phyloP scores from a whole-genome alignment of 2,113 vertebrate genomes.

The Ammodramus savannarum region DNA sequence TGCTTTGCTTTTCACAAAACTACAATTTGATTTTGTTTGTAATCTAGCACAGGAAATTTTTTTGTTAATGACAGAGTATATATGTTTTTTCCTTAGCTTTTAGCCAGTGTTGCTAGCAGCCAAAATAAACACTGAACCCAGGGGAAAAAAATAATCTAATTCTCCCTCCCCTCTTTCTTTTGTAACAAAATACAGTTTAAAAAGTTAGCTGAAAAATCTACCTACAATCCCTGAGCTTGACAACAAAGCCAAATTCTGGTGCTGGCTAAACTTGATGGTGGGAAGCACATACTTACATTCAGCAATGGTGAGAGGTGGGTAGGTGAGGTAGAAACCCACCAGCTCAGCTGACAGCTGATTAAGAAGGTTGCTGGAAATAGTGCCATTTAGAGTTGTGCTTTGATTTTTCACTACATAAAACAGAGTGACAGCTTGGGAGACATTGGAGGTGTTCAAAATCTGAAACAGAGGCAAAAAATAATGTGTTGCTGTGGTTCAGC shows the following conservation, averaged over 20 bases:
- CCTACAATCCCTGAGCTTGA: not conserved
- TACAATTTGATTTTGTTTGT: not conserved
- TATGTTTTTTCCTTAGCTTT: not conserved
- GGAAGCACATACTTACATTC: constrained; percentile 84
- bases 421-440: constrained; percentile 87
- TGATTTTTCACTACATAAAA: constrained; percentile 90
- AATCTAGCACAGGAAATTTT: not conserved
- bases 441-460: constrained; percentile 87
- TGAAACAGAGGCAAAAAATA: constrained; percentile 65
- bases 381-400: constrained; percentile 87
- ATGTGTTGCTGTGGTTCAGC: not conserved
- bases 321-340: constrained; percentile 97
- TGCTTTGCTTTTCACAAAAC: not conserved
- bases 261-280: not conserved
- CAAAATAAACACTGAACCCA: not conserved
- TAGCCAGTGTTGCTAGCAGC: not conserved
- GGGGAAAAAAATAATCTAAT: not conserved
- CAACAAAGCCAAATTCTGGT: not conserved
- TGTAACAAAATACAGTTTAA: not conserved
- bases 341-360: constrained; percentile 93
- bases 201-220: not conserved
- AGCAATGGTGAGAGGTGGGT: constrained; percentile 91
- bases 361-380: constrained; percentile 89
- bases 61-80: not conserved
- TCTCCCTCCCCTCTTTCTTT: fast-evolving